A percentile compares a stretch with the other conserved stretches of the same genome.
Evolutionary conservation across 2,888 invertebrate genomes (phyloP).

Genomic region (Choreutis nemorana): DNA sequence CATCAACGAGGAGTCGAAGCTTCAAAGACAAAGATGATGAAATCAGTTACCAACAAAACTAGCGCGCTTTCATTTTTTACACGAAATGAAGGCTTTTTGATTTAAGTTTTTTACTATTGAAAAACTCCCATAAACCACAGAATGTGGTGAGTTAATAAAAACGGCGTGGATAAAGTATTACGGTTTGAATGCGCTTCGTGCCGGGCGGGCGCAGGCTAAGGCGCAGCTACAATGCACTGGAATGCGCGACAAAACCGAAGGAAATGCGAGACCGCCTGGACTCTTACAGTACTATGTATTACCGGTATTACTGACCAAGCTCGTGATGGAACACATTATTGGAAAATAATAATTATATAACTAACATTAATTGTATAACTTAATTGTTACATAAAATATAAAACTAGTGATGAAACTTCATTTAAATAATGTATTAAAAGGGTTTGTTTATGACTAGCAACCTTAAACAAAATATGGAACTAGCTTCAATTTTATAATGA

Average conservation of each 20-base stretch:
- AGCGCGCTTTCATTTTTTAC: background rate
- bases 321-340: too few relatives aligned
- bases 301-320: too few relatives aligned
- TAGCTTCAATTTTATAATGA: too few relatives aligned
- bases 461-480: too few relatives aligned
- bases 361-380: too few relatives aligned
- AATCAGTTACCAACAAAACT: constrained; percentile 4
- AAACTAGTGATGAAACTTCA: too few relatives aligned
- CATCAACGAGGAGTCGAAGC: constrained; percentile 20
- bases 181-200: constrained; percentile 25
- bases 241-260: constrained; percentile 36
- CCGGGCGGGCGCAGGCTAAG: constrained; percentile 29
- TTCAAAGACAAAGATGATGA: constrained; percentile 13
- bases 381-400: too few relatives aligned
- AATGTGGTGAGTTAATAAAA: background rate
- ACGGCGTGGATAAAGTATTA: constrained; percentile 16
- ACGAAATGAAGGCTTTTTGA: constrained; percentile 5
- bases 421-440: too few relatives aligned
- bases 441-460: too few relatives aligned
- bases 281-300: too few relatives aligned
- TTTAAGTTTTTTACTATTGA: constrained; percentile 8
- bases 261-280: constrained; percentile 29
- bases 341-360: too few relatives aligned
- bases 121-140: background rate
- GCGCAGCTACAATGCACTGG: constrained; percentile 33